A percentile compares a stretch with the other conserved stretches of the same genome.
phyloP scores from a whole-genome alignment of 2,888 invertebrate genomes.

The Standfussiana lucernea region DNA sequence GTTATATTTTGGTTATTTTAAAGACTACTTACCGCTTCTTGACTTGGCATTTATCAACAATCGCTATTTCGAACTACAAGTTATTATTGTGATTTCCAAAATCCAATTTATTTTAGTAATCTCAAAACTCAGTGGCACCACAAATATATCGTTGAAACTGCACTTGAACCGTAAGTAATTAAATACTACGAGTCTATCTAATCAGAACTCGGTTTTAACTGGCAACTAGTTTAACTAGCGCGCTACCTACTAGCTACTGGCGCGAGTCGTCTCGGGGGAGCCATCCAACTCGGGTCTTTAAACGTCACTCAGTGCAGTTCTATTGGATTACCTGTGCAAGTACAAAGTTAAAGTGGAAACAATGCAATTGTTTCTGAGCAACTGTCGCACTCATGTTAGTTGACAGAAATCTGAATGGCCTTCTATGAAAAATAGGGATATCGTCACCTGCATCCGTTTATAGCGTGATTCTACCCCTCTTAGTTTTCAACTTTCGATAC shows the following conservation, averaged over 20 bases:
- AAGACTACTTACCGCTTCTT: not conserved
- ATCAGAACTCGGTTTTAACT: slow-evolving; percentile 71
- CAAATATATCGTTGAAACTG: slow-evolving; percentile 44
- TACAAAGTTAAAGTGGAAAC: slow-evolving; percentile 44
- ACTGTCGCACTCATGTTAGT: not conserved
- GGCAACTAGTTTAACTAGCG: slow-evolving; percentile 63
- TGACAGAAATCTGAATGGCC: not conserved
- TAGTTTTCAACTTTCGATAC: not conserved
- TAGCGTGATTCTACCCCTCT: not conserved
- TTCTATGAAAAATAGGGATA: not conserved
- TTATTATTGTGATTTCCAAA: not conserved
- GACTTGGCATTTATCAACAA: not conserved
- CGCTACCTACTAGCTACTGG: slow-evolving; percentile 34
- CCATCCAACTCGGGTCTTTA: slow-evolving; percentile 65
- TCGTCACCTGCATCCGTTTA: not conserved
- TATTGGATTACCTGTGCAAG: slow-evolving; percentile 61
- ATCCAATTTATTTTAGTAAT: slow-evolving; percentile 20
- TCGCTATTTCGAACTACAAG: not conserved
- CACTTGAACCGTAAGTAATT: slow-evolving; percentile 58
- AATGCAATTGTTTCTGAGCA: slow-evolving; percentile 21
- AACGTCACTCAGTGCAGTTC: slow-evolving; percentile 60
- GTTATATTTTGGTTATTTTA: not conserved
- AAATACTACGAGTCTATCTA: slow-evolving; percentile 71
- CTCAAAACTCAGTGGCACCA: slow-evolving; percentile 9
- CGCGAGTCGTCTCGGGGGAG: slow-evolving; percentile 61